Evolutionary conservation across 2,797 vertebrate genomes (phyloP).

Genomic region (Rhadinocentrus ornatus): DNA sequence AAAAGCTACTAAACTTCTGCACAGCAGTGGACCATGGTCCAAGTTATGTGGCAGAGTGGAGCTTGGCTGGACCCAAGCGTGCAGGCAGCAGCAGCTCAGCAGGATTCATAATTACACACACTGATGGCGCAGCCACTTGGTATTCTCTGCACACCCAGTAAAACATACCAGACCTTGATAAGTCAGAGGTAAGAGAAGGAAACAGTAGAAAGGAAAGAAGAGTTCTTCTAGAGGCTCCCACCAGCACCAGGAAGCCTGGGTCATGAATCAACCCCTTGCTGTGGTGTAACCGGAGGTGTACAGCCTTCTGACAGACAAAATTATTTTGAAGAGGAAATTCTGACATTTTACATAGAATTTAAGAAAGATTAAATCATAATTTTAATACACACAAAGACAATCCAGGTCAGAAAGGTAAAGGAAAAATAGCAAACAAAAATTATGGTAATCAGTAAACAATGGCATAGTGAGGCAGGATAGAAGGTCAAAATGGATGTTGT

Average conservation of each 20-base stretch:
- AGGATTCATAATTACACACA: constrained; percentile 78
- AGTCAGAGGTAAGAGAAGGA: constrained; percentile 44
- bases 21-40: constrained; percentile 35
- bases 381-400: constrained; percentile 3
- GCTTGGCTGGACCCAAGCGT: constrained; percentile 39
- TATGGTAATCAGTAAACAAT: constrained; percentile 11
- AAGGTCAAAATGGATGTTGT: constrained; percentile 15
- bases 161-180: constrained; percentile 76
- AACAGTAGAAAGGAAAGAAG: constrained; percentile 20
- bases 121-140: constrained; percentile 75
- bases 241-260: constrained; percentile 27
- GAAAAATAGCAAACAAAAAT: constrained; percentile 3
- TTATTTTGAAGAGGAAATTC: constrained; percentile 1
- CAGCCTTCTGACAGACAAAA: constrained; percentile 25
- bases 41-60: constrained; percentile 19
- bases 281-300: constrained; percentile 18
- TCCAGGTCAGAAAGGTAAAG: constrained; percentile 8
- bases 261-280: constrained; percentile 43
- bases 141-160: constrained; percentile 80
- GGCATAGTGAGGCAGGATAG: not conserved
- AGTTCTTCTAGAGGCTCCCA: constrained; percentile 38
- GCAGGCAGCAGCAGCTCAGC: constrained; percentile 63
- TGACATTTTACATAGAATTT: constrained; percentile 7
- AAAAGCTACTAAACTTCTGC: constrained; percentile 23
- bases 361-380: not conserved